phyloP scores from a whole-genome alignment of 2,797 vertebrate species.

The Tympanoctomys barrerae region DNA sequence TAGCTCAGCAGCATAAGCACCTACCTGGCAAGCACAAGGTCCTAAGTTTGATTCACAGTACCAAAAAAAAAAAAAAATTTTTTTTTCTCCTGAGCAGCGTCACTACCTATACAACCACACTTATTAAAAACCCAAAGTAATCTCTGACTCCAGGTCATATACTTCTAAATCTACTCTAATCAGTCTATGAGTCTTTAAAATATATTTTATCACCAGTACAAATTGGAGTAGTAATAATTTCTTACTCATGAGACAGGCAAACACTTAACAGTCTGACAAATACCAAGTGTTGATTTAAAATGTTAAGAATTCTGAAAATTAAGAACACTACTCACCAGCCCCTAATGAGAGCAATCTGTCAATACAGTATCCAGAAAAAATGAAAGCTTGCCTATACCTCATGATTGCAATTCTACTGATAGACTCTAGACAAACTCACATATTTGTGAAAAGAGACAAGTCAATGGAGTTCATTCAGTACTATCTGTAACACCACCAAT shows the following conservation, averaged over 20 bases:
- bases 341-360: neutral
- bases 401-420: neutral
- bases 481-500: neutral
- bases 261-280: neutral
- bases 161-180: neutral
- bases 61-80: neutral
- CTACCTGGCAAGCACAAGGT: too few species aligned
- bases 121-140: neutral
- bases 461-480: neutral
- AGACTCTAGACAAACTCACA: neutral
- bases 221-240: neutral
- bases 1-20: too few species aligned
- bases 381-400: neutral
- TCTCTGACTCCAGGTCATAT: neutral
- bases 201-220: neutral
- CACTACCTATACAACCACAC: neutral
- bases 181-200: neutral
- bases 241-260: neutral
- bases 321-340: neutral
- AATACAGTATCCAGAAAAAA: neutral
- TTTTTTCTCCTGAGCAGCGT: neutral
- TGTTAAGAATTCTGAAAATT: neutral
- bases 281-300: neutral
- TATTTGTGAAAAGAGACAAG: neutral
- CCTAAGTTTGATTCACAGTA: too few species aligned